These are phyloP conservation scores for Tethea ocularis DNA, from an alignment of 2,888 invertebrate species.

Conservation along the genomic window DNA sequence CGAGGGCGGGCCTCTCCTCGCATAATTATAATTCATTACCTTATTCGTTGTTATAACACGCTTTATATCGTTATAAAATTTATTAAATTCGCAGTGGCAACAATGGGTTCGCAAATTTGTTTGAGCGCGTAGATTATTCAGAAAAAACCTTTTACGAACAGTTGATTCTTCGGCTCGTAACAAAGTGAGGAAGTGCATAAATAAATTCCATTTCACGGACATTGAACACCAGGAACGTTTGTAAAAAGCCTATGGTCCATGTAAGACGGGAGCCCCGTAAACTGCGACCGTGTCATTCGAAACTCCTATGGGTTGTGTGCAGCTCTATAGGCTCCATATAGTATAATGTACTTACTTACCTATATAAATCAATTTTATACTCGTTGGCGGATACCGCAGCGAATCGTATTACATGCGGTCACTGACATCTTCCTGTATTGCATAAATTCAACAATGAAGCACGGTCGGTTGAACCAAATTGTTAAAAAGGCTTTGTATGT, in stretches of 20 bases:
- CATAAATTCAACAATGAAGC: conserved; percentile 55
- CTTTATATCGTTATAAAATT: conserved; percentile 47
- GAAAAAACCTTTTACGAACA: conserved; percentile 13
- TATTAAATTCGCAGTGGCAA: conserved; percentile 22
- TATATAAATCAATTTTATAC: conserved; percentile 70
- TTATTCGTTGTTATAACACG: conserved; percentile 53
- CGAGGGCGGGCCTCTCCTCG: conserved; percentile 52
- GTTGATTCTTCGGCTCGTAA: conserved; percentile 15
- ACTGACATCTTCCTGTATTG: conserved; percentile 72
- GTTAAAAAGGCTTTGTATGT: conserved; percentile 13
- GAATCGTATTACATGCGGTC: conserved; percentile 75
- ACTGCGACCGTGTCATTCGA: conserved; percentile 35
- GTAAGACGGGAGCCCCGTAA: conserved; percentile 25
- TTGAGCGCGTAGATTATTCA: conserved; percentile 22
- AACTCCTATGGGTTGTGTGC: conserved; percentile 26
- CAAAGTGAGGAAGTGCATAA: conserved; percentile 37
- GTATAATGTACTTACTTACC: conserved; percentile 27
- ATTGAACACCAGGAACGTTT: conserved; percentile 37
- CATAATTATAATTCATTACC: conserved; percentile 77
- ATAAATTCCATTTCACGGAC: conserved; percentile 41
- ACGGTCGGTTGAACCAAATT: conserved; percentile 15
- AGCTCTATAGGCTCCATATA: conserved; percentile 39
- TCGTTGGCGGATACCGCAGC: conserved; percentile 67
- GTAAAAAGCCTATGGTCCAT: conserved; percentile 28
- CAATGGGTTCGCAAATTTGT: conserved; percentile 18